Base-by-base conservation (phyloP, 2,797 vertebrate genomes). In the Tragopan temminckii region DNA sequence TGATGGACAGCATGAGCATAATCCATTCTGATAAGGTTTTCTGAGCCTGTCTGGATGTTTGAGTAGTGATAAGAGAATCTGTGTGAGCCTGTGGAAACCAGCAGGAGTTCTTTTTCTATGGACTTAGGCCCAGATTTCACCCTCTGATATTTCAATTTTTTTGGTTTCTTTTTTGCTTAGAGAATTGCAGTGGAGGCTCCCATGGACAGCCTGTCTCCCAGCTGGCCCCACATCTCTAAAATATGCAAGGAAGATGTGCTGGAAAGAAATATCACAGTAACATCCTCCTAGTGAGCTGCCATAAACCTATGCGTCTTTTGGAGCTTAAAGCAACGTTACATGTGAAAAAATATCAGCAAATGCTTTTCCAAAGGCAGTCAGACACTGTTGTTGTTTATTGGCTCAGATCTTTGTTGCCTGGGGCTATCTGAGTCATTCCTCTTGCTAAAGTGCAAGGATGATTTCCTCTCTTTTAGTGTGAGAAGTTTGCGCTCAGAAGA, bases 341-440 rank as follows among this genome's bases (percentile, higher is more conserved):
- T 43, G 45, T 0, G 35, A 58, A 61, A 80, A 85, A 42, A 64
- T 58, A 45, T 13, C 63, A 79, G 72, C 48, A 74, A 93, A 92
- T 58, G 7, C 48, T 94, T 77, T 90, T 87, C 80, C 61, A 61
- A 82, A 94, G 77, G 76, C 71, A 92, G 50, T n/a, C 62, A 69
- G 52, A 80, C 13, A 10, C n/a, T 36, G 42, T 74, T 89, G 63
- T 52, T 93, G 63, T 90, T 91, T 69, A 88, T 88, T 1, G 0
- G 2, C 69, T 95, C 68, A 74, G 80, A 82, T 93, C 85, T 70
- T 80, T 88, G 61, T 75, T 93, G 90, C 94, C 92, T 80, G 80
- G 74, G 90, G 95, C 92, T 88, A 13, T 82, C 64, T 92, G 92
- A 90, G 64, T 95, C 85, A 83, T 48, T 90, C 64, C 68, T 72